Evolutionary conservation across 2,888 invertebrate genomes (phyloP).

Genomic region (Sphinx pinastri): DNA sequence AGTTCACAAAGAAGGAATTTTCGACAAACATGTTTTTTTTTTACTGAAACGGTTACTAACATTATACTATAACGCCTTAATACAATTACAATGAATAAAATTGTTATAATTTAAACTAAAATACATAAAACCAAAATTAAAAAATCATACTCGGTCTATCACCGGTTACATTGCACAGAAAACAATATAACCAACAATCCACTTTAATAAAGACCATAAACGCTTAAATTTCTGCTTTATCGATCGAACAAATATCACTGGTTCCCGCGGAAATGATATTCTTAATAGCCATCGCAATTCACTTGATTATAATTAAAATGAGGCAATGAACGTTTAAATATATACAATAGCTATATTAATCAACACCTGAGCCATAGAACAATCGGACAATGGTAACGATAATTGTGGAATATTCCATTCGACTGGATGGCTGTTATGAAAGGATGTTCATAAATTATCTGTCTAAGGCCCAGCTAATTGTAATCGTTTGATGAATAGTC

Average conservation of each 20-base stretch:
- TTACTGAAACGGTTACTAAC: background rate
- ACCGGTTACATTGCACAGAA: no score
- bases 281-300: background rate
- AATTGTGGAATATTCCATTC: conserved; percentile 21
- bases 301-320: background rate
- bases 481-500: conserved; percentile 29
- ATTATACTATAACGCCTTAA: no score
- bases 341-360: background rate
- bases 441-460: conserved; percentile 30
- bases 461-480: conserved; percentile 31
- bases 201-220: no score
- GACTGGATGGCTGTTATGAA: conserved; percentile 15
- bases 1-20: background rate
- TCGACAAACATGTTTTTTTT: no score
- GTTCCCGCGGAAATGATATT: no score
- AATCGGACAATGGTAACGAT: background rate
- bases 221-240: no score
- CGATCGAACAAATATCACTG: background rate
- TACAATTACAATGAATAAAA: no score
- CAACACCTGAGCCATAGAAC: background rate
- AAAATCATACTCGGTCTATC: no score
- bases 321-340: background rate
- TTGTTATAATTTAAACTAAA: no score
- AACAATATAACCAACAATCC: no score
- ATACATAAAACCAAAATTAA: no score